Percentiles rank a stretch among this genome's conserved stretches.
Conservation (phyloP, 2,888 invertebrate species). For the Tenthredo livida region DNA sequence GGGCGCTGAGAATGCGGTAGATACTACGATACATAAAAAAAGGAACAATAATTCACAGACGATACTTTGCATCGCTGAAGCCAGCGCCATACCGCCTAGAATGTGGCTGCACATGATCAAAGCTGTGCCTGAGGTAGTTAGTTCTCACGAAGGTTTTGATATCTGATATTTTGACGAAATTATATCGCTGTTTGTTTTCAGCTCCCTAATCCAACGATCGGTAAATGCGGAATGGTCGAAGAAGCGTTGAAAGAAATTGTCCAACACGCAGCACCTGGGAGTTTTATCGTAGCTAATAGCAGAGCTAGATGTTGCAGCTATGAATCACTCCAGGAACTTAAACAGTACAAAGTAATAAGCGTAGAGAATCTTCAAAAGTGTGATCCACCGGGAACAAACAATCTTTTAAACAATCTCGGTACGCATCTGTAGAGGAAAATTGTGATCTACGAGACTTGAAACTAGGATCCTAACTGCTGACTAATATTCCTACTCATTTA, state of each 20-base stretch:
- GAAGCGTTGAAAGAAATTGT: slow-evolving; percentile 75
- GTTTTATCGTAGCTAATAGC: slow-evolving; percentile 77
- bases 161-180: neutral
- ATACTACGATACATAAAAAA: slow-evolving; percentile 78
- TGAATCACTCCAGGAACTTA: slow-evolving; percentile 72
- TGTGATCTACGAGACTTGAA: neutral
- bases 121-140: slow-evolving; percentile 68
- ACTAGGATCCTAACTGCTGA: neutral
- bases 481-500: slow-evolving; percentile 73
- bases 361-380: slow-evolving; percentile 77
- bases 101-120: slow-evolving; percentile 78
- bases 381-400: slow-evolving; percentile 76
- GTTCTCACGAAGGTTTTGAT: too few relatives aligned
- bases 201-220: slow-evolving; percentile 64
- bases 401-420: slow-evolving; percentile 77
- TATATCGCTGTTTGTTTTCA: slow-evolving; percentile 53
- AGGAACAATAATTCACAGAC: slow-evolving; percentile 80
- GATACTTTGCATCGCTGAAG: slow-evolving; percentile 85
- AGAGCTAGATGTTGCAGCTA: slow-evolving; percentile 74
- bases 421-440: slow-evolving; percentile 55
- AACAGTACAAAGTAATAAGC: slow-evolving; percentile 75
- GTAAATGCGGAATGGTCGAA: slow-evolving; percentile 72
- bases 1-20: slow-evolving; percentile 79
- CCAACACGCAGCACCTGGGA: slow-evolving; percentile 74
- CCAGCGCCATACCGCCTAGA: slow-evolving; percentile 77